A percentile compares a stretch with the other conserved stretches of the same genome.
These are phyloP conservation scores for Nothoprocta perdicaria DNA, from an alignment of 2,113 vertebrate genomes.

Conservation along the genomic window DNA sequence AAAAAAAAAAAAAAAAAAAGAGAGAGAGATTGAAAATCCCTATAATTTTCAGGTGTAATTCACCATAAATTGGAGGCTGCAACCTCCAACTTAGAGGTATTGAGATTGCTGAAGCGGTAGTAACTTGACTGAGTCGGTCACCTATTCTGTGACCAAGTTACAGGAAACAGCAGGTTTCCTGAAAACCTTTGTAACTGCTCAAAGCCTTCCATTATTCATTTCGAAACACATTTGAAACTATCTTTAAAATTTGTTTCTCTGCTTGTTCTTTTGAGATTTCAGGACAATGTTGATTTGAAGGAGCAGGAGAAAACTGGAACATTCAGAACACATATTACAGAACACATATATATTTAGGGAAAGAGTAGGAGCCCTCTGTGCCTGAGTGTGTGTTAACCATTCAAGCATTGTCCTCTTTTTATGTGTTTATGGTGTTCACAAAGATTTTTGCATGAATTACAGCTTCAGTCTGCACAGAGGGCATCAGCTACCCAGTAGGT, in stretches of 20 bases:
- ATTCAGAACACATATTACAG: neutral
- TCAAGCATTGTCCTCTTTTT: neutral
- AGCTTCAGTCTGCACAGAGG: neutral
- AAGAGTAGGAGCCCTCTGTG: neutral
- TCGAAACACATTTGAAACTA: constrained; percentile 1
- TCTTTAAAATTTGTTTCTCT: neutral
- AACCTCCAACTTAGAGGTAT: neutral
- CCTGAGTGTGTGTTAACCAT: neutral
- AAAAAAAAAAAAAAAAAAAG: too few relatives aligned
- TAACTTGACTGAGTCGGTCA: neutral
- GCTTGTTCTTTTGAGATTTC: neutral
- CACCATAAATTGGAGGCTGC: constrained; percentile 4
- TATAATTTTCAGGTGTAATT: constrained; percentile 1
- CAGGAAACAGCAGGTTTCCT: neutral
- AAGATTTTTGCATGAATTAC: neutral
- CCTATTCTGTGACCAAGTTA: neutral
- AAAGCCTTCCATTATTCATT: neutral
- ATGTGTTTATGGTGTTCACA: neutral
- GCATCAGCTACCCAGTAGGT: neutral
- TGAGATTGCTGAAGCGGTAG: neutral
- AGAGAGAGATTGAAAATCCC: neutral
- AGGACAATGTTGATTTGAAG: neutral
- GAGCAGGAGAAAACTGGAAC: neutral
- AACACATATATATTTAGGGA: neutral
- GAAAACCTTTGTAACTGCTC: neutral